Conservation (phyloP, 1,140 invertebrate genomes). For the Leptinotarsa lineolata region DNA sequence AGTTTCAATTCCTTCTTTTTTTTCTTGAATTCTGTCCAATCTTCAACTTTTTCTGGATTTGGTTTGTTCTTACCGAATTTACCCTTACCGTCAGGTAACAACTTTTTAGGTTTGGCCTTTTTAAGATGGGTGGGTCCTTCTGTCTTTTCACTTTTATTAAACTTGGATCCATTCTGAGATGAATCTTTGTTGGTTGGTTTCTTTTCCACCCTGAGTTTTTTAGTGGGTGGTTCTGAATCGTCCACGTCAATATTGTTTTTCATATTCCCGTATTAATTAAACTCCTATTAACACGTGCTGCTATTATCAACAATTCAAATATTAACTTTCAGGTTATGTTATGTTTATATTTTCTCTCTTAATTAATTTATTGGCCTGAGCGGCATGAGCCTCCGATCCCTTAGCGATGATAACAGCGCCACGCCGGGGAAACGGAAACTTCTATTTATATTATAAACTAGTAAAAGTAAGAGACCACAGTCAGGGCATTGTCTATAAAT, state of each 20-base stretch:
- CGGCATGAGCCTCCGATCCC: too few relatives aligned
- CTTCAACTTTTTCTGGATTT: constrained; percentile 52
- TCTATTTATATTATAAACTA: too few relatives aligned
- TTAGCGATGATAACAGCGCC: too few relatives aligned
- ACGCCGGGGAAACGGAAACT: too few relatives aligned
- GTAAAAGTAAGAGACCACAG: too few relatives aligned
- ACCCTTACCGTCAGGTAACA: constrained; percentile 6
- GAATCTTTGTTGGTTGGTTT: neutral
- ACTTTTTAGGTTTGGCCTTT: constrained; percentile 28
- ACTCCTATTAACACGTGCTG: neutral
- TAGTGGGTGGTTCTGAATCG: neutral
- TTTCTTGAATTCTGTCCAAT: constrained; percentile 76
- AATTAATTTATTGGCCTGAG: too few relatives aligned
- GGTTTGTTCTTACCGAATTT: constrained; percentile 18
- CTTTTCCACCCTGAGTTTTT: constrained; percentile 9
- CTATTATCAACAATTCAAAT: too few relatives aligned
- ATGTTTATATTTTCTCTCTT: too few relatives aligned
- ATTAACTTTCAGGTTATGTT: too few relatives aligned
- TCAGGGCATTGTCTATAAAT: too few relatives aligned
- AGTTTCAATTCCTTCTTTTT: constrained; percentile 71
- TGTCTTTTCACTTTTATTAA: constrained; percentile 33
- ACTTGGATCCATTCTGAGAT: constrained; percentile 26
- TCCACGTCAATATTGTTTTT: neutral
- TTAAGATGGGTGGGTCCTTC: constrained; percentile 29
- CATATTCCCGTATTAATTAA: neutral